Base-by-base conservation (phyloP, 64 coral and sea anemone genomes). In the Pocillopora verrucosa region DNA sequence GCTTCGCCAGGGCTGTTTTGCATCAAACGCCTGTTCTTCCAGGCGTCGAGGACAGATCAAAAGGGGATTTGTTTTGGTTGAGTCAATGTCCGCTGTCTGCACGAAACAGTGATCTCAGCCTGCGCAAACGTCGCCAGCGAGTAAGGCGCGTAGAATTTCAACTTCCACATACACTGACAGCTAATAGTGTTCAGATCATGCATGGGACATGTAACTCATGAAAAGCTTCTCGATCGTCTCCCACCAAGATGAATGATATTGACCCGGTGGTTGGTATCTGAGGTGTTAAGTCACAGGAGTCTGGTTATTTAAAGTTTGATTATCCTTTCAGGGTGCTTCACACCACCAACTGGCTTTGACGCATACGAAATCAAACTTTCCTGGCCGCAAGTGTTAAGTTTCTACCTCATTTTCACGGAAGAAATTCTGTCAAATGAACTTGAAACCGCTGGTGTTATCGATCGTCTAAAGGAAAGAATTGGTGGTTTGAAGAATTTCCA, bases 261-360 rank as follows among this genome's bases (percentile, higher is more conserved):
- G 51, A 26, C 10, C 36, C 13, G 16, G 30, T 19, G 2, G 61
- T 22, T 7, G 51, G 34, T 68, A 41, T 20, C 12, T n/a, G 13
- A 68, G 17, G 34, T 67, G 20, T 56, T 77, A 22, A 77, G 56
- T 41, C 19, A 11, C 56, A 17, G 9, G 14, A 51, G 22, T 38
- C 13, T 59, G 22, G 25, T 79, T 59, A 59, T 60, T 11, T 26
- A 10, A 11, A 4, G 51, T 56, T 30, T 56, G 34, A 59, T 79
- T 59, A 79, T 79, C 77, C 51, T 62, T 81, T 64, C 79, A 62
- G 58, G 35, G 25, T 70, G n/a, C 51, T 84, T 84, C 17, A 84
- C 34, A 69, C 62, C 61, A 45, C 30, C 15, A 41, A 56, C 67
- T n/a, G 67, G 20, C n/a, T 70, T n/a, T 11, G 7, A 69, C 12